Conservation (phyloP, 2,797 vertebrate species). For the Myotis planiceps region DNA sequence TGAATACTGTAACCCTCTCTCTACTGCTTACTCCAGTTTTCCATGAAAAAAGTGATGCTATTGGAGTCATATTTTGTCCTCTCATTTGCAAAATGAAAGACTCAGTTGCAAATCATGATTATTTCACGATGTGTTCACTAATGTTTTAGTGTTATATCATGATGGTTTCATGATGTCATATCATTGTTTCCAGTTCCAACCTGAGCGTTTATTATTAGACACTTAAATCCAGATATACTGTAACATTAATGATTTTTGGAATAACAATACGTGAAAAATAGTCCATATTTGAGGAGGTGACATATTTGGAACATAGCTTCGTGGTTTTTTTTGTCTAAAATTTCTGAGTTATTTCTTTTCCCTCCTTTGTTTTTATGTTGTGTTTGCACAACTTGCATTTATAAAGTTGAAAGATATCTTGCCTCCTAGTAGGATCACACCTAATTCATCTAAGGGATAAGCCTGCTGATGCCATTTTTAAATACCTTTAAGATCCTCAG, state of each 20-base stretch:
- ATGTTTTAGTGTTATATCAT: conserved; percentile 41
- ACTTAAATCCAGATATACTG: conserved; percentile 17
- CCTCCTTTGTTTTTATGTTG: conserved; percentile 26
- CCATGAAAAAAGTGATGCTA: background rate
- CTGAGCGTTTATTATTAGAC: conserved; percentile 52
- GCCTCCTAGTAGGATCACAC: background rate
- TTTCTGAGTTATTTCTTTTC: background rate
- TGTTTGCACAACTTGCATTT: background rate
- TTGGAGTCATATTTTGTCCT: background rate
- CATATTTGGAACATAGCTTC: background rate
- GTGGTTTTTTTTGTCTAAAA: background rate
- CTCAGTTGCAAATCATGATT: conserved; percentile 45
- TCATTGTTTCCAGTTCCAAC: conserved; percentile 56
- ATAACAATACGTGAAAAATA: background rate
- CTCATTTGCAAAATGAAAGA: conserved; percentile 12
- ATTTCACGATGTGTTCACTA: conserved; percentile 56
- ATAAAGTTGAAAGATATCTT: background rate
- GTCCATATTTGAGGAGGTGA: background rate
- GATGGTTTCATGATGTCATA: conserved; percentile 61
- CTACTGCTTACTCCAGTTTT: background rate
- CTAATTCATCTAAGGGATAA: background rate
- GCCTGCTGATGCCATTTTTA: background rate
- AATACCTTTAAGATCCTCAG: background rate
- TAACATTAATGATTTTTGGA: conserved; percentile 46
- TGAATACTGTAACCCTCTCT: background rate